Conservation (phyloP, 2,113 vertebrate genomes). For the Alosa alosa region DNA sequence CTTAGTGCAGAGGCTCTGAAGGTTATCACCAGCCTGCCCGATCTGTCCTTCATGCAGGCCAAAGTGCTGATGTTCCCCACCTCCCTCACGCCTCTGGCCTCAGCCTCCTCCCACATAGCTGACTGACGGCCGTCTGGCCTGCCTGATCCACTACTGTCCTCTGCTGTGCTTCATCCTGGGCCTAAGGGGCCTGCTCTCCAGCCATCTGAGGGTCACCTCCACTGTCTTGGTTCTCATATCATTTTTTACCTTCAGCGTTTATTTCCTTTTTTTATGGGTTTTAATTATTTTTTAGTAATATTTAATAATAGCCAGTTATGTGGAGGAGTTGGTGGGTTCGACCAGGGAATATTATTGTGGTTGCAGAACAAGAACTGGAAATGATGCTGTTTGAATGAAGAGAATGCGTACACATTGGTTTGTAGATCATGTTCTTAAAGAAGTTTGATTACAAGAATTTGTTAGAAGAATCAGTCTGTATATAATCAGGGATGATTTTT, state of each 20-base stretch:
- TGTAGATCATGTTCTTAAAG: constrained; percentile 80
- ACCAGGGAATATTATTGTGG: not conserved
- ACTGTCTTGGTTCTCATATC: not conserved
- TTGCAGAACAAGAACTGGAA: not conserved
- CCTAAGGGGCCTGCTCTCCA: not conserved
- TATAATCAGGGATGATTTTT: constrained; percentile 80
- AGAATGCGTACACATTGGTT: constrained; percentile 70
- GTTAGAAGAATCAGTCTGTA: constrained; percentile 75
- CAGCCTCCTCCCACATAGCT: constrained; percentile 50
- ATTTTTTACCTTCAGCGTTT: not conserved
- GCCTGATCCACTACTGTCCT: not conserved
- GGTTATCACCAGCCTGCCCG: constrained; percentile 88
- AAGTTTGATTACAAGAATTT: constrained; percentile 69
- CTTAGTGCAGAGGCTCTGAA: constrained; percentile 89
- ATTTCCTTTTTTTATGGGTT: constrained; percentile 22
- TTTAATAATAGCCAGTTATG: not conserved
- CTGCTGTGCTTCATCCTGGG: not conserved
- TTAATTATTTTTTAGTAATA: constrained; percentile 29
- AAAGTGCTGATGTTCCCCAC: constrained; percentile 98
- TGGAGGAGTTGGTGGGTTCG: not conserved
- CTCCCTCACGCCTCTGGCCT: constrained; percentile 84
- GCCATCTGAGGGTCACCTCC: not conserved
- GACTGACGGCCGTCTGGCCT: constrained; percentile 53
- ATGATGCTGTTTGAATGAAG: not conserved
- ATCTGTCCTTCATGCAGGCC: constrained; percentile 97